These are phyloP conservation scores for Antedon mediterranea DNA, from an alignment of 53 echinoderm and acorn worm genomes.

Conservation along the genomic window DNA sequence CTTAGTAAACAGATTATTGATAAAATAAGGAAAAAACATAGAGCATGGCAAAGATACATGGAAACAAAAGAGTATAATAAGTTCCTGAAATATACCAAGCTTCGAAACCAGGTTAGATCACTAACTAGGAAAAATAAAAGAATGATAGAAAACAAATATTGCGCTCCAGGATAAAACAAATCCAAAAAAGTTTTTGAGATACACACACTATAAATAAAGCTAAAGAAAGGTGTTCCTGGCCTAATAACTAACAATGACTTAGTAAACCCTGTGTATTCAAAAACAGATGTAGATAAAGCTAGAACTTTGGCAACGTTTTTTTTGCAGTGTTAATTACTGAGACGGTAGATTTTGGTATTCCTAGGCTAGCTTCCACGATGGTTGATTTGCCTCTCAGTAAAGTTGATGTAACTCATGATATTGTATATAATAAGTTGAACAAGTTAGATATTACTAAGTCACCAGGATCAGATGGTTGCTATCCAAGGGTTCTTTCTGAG, in stretches of 20 bases:
- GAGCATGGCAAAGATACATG: neutral
- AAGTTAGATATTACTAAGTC: too few relatives aligned
- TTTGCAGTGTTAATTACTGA: neutral
- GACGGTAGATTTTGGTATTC: neutral
- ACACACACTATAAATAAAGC: neutral
- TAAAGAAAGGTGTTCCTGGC: neutral
- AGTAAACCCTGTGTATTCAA: neutral
- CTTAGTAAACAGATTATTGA: neutral
- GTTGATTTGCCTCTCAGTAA: too few relatives aligned
- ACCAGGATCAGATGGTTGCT: too few relatives aligned
- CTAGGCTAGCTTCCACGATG: too few relatives aligned
- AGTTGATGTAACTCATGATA: too few relatives aligned
- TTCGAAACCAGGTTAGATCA: neutral
- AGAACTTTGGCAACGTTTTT: neutral
- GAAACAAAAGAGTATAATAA: neutral
- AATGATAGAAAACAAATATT: neutral
- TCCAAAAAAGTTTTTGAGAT: neutral
- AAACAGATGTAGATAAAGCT: neutral
- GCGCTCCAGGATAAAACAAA: neutral
- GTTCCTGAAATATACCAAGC: neutral
- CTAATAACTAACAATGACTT: neutral
- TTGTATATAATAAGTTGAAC: too few relatives aligned
- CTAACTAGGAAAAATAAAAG: neutral
- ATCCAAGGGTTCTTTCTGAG: too few relatives aligned
- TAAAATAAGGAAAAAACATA: neutral